phyloP scores from a whole-genome alignment of 2,797 vertebrate species.

The Leucoraja ocellata region DNA sequence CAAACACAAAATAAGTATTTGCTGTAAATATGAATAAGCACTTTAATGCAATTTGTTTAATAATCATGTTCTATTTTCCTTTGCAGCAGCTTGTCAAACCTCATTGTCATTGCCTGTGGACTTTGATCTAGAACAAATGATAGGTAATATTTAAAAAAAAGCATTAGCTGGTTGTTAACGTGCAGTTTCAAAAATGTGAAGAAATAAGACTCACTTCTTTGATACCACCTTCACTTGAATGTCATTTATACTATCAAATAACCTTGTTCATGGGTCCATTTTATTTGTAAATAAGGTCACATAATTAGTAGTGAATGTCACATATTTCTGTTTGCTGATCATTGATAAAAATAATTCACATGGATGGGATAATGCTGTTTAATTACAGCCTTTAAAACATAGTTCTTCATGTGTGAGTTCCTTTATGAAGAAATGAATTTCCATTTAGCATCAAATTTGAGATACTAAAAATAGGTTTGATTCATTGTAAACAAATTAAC shows the following conservation, averaged over 20 bases:
- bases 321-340: neutral
- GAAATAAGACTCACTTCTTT: too few species aligned
- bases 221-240: too few species aligned
- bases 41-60: neutral
- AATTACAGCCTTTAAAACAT: neutral
- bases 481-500: neutral
- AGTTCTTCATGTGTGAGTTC: neutral
- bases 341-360: neutral
- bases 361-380: neutral
- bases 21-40: neutral
- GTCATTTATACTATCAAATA: too few species aligned
- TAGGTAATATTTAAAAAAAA: constrained; percentile 61
- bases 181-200: neutral
- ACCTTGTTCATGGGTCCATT: too few species aligned
- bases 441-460: neutral
- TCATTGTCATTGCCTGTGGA: constrained; percentile 79
- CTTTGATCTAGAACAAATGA: constrained; percentile 85
- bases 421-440: neutral
- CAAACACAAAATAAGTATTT: neutral
- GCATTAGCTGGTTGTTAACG: neutral
- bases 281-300: too few species aligned
- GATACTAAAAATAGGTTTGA: neutral
- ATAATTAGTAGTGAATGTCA: too few species aligned
- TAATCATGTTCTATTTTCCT: constrained; percentile 41
- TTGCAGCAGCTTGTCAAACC: constrained; percentile 84